Conservation (phyloP, 2,113 vertebrate genomes). For the Neomonachus schauinslandi region DNA sequence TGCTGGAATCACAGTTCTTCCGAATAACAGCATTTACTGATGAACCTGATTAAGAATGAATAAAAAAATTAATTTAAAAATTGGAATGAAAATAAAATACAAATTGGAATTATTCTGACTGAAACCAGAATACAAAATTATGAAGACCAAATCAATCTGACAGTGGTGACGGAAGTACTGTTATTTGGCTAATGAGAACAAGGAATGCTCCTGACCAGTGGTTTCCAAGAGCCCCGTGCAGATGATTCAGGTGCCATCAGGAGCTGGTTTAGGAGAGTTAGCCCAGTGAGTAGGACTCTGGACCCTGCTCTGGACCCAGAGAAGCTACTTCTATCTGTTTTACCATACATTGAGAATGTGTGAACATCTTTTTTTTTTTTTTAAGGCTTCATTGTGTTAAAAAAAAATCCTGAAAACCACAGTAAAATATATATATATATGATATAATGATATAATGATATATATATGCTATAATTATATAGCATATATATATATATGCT, state of each 20-base stretch:
- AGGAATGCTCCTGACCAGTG: fast-evolving
- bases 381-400: not conserved
- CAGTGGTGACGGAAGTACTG: not conserved
- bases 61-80: not conserved
- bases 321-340: not conserved
- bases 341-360: not conserved
- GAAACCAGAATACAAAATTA: slow-evolving; percentile 41
- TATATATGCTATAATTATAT: too few relatives aligned
- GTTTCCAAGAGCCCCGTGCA: not conserved
- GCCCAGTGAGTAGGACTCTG: not conserved
- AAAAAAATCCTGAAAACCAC: slow-evolving; percentile 34
- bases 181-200: not conserved
- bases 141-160: not conserved
- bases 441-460: too few relatives aligned
- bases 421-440: not conserved
- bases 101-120: not conserved
- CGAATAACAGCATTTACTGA: slow-evolving; percentile 32
- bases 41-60: not conserved
- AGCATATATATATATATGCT: not conserved
- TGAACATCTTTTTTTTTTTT: not conserved
- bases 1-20: not conserved
- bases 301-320: too few relatives aligned
- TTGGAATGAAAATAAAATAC: not conserved
- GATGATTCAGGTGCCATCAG: not conserved
- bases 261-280: fast-evolving